phyloP scores from a whole-genome alignment of 2,113 vertebrate genomes.

The Crotalus horridus region DNA sequence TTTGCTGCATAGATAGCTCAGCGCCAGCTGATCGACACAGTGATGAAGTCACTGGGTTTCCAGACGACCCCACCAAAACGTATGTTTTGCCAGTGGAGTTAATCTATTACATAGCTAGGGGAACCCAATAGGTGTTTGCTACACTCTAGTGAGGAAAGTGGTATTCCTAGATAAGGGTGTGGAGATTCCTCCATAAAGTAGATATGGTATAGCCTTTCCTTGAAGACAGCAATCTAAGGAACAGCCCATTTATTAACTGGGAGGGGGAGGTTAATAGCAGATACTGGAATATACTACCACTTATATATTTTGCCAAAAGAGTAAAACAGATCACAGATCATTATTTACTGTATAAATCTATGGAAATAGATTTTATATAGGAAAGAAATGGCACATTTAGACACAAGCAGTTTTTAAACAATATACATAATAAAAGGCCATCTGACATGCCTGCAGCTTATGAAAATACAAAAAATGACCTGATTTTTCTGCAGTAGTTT shows the following conservation, averaged over 20 bases:
- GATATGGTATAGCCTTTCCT: conserved; percentile 17
- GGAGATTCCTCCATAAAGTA: conserved; percentile 55
- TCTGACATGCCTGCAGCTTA: conserved; percentile 54
- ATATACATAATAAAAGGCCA: conserved; percentile 60
- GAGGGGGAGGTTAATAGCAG: conserved; percentile 46
- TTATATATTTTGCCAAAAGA: conserved; percentile 33
- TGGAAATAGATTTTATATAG: neutral
- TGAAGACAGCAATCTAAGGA: conserved; percentile 52
- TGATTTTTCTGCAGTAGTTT: conserved; percentile 69
- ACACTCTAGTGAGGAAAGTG: conserved; percentile 20
- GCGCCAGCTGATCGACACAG: neutral
- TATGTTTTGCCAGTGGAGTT: conserved; percentile 4
- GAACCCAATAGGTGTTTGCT: conserved; percentile 5
- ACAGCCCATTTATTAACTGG: conserved; percentile 55
- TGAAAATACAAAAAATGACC: conserved; percentile 55
- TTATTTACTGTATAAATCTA: conserved; percentile 38
- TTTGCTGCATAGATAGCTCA: conserved; percentile 26
- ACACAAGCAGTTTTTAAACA: conserved; percentile 46
- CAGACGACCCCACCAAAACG: neutral
- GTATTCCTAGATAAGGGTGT: conserved; percentile 49
- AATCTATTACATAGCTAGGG: neutral
- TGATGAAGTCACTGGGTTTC: conserved; percentile 13
- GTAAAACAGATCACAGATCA: conserved; percentile 26
- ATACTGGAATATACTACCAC: conserved; percentile 57
- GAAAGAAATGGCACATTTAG: conserved; percentile 39